These are phyloP conservation scores for Pollenia griseotomentosa DNA, from an alignment of 2,888 invertebrate species.

Conservation along the genomic window DNA sequence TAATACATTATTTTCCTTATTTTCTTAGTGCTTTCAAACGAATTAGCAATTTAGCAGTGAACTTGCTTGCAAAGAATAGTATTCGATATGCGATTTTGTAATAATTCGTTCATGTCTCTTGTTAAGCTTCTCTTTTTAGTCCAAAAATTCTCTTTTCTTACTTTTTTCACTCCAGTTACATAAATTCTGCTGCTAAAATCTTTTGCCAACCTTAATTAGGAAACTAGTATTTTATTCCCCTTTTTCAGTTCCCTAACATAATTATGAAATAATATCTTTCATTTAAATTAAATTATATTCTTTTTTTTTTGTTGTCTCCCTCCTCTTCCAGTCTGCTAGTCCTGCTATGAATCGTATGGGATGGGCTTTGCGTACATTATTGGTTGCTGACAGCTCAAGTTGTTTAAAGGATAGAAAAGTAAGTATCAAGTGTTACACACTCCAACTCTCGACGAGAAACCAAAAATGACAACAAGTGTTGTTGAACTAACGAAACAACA, in stretches of 20 bases:
- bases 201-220: constrained; percentile 6
- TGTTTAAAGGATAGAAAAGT: constrained; percentile 88
- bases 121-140: neutral
- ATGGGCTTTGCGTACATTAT: constrained; percentile 88
- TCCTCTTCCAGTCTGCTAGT: constrained; percentile 85
- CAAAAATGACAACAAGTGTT: constrained; percentile 30
- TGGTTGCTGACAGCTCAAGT: constrained; percentile 87
- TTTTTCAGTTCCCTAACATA: neutral
- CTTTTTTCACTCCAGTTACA: neutral
- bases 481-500: neutral
- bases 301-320: neutral
- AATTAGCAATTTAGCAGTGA: too few species aligned
- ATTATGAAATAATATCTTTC: constrained; percentile 29
- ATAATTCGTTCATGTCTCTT: too few species aligned
- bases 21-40: too few species aligned
- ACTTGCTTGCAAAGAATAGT: too few species aligned
- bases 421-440: constrained; percentile 66
- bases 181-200: neutral
- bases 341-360: constrained; percentile 88
- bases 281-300: constrained; percentile 24
- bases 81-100: too few species aligned
- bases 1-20: too few species aligned
- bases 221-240: neutral
- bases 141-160: neutral
- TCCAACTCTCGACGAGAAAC: neutral